Conservation (phyloP, 2,797 vertebrate species). For the Aulostomus chinensis region DNA sequence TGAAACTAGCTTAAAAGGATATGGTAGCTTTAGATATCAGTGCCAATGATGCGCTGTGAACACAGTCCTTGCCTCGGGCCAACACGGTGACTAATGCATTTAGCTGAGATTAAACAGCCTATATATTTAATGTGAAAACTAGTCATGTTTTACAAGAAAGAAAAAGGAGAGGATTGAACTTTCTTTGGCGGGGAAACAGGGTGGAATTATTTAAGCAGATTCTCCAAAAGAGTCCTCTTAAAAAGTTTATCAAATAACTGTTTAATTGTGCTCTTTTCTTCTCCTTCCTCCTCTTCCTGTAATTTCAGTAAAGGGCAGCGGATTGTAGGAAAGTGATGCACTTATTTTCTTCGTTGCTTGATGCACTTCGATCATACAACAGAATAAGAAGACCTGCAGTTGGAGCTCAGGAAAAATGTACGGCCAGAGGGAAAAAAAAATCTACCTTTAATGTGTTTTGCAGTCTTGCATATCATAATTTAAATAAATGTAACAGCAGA, state of each 20-base stretch:
- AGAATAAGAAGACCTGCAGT: background rate
- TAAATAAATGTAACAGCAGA: background rate
- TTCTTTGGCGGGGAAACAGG: slow-evolving; percentile 22
- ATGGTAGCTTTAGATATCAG: slow-evolving; percentile 61
- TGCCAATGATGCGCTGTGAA: slow-evolving; percentile 61
- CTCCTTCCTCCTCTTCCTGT: too few species aligned
- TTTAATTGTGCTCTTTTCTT: slow-evolving; percentile 4
- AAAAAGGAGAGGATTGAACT: slow-evolving; percentile 25
- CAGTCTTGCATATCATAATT: background rate
- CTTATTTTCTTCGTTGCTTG: background rate
- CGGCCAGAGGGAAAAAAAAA: background rate
- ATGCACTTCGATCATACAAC: background rate
- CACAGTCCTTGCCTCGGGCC: slow-evolving; percentile 51
- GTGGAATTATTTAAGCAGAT: slow-evolving; percentile 28
- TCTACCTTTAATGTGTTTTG: background rate
- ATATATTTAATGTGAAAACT: slow-evolving; percentile 60
- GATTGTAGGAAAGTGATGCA: background rate
- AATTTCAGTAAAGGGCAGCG: too few species aligned
- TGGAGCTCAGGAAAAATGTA: background rate
- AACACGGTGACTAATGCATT: slow-evolving; percentile 70
- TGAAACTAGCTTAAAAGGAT: slow-evolving; percentile 53
- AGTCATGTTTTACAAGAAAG: slow-evolving; percentile 46
- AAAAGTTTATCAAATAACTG: slow-evolving; percentile 21
- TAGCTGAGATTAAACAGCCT: slow-evolving; percentile 66
- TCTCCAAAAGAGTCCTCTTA: background rate